A percentile compares a stretch with the other conserved stretches of the same genome.
Evolutionary conservation across 2,888 invertebrate species (phyloP).

Genomic region (Adela reaumurella): DNA sequence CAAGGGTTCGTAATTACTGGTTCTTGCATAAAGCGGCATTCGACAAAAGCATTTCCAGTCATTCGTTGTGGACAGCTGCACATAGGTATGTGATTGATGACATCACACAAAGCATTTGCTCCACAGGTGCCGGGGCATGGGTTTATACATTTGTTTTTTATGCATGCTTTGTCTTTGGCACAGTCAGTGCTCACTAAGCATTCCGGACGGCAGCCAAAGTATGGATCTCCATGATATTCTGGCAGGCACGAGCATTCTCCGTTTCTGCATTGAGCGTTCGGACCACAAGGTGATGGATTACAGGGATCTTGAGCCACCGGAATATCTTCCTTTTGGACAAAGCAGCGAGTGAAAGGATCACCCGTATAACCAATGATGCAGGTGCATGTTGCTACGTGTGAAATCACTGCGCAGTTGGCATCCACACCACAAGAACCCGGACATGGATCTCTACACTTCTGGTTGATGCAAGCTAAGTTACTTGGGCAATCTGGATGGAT

Average conservation of each 20-base stretch:
- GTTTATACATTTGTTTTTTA: conserved; percentile 70
- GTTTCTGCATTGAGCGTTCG: conserved; percentile 67
- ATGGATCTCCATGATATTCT: conserved; percentile 76
- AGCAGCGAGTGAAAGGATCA: conserved; percentile 59
- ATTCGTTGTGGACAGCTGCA: conserved; percentile 60
- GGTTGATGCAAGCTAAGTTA: conserved; percentile 63
- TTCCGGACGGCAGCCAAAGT: conserved; percentile 72
- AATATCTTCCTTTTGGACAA: conserved; percentile 15
- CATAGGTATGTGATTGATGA: conserved; percentile 61
- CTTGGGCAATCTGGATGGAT: conserved; percentile 66
- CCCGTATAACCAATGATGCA: conserved; percentile 59
- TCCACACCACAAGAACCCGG: conserved; percentile 65
- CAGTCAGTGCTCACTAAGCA: conserved; percentile 75
- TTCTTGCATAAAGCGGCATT: conserved; percentile 58
- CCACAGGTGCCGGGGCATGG: conserved; percentile 81
- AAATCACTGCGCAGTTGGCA: conserved; percentile 57
- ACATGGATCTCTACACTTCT: conserved; percentile 66
- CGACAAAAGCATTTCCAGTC: conserved; percentile 67
- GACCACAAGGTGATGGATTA: conserved; percentile 64
- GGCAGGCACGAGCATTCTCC: conserved; percentile 68
- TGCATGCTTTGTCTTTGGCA: conserved; percentile 64
- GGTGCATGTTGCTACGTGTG: conserved; percentile 61
- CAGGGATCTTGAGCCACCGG: conserved; percentile 57
- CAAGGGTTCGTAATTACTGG: conserved; percentile 56
- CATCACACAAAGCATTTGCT: conserved; percentile 66